A percentile compares a stretch with the other conserved stretches of the same genome.
Evolutionary conservation across 2,113 vertebrate species (phyloP).

Genomic region (Polyodon spathula): DNA sequence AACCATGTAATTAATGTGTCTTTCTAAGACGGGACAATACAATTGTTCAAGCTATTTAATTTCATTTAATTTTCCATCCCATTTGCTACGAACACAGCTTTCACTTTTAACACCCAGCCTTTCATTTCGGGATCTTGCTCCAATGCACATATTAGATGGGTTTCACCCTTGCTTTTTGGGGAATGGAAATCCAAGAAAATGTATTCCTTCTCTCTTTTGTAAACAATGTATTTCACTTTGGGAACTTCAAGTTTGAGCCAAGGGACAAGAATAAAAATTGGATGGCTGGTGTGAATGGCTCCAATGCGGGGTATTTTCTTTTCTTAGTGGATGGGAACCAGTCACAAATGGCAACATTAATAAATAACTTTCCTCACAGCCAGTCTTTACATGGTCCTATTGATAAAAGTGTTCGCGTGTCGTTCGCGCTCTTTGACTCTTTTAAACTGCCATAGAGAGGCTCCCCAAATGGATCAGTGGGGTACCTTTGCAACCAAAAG

Average conservation of each 20-base stretch:
- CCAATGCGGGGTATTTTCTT: conserved; percentile 61
- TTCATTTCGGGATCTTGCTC: conserved; percentile 70
- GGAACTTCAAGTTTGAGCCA: conserved; percentile 71
- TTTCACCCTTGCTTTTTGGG: conserved; percentile 74
- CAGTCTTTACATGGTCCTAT: conserved; percentile 79
- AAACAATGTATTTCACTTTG: conserved; percentile 79
- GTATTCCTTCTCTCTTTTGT: conserved; percentile 69
- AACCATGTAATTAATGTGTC: conserved; percentile 98
- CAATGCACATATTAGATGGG: conserved; percentile 77
- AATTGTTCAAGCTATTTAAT: conserved; percentile 92
- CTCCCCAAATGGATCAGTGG: conserved; percentile 56
- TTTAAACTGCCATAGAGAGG: conserved; percentile 57
- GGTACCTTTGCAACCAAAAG: conserved; percentile 50
- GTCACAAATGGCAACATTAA: conserved; percentile 86
- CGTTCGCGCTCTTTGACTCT: conserved; percentile 83
- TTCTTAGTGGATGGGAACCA: conserved; percentile 79
- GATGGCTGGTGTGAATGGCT: conserved; percentile 73
- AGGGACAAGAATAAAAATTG: conserved; percentile 71
- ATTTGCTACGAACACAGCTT: conserved; percentile 86
- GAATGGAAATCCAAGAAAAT: conserved; percentile 71
- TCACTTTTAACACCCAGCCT: conserved; percentile 77
- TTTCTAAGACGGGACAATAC: conserved; percentile 87
- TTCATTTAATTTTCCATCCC: conserved; percentile 99
- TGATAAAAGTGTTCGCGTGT: conserved; percentile 96
- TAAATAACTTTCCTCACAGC: conserved; percentile 88